These are phyloP conservation scores for Bradypodion ventrale DNA, from an alignment of 2,797 vertebrate genomes.

Conservation along the genomic window DNA sequence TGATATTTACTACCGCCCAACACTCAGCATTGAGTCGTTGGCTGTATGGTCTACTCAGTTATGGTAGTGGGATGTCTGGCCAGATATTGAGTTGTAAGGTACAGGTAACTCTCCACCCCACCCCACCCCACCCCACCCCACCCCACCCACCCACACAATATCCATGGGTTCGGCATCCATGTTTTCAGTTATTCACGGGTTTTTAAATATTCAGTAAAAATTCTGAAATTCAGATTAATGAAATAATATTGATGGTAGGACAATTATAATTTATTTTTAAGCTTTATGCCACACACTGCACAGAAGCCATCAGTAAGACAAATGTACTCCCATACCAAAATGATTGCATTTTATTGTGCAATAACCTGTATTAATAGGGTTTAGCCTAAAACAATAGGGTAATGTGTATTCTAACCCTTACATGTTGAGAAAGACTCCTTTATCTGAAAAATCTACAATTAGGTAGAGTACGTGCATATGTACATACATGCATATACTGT, in stretches of 20 bases:
- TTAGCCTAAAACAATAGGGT: not conserved
- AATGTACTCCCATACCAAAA: not conserved
- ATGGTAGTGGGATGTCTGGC: no score
- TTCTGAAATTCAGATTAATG: not conserved
- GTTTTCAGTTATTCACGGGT: no score
- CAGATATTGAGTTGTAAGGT: no score
- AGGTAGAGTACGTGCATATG: not conserved
- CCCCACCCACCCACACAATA: no score
- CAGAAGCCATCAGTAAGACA: not conserved
- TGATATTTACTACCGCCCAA: no score
- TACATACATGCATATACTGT: not conserved
- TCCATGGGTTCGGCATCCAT: no score
- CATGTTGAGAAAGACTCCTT: not conserved
- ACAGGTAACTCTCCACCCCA: no score
- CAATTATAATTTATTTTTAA: not conserved
- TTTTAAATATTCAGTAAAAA: no score
- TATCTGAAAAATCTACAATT: not conserved
- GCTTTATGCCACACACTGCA: not conserved
- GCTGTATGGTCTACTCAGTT: no score
- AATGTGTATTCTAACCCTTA: not conserved
- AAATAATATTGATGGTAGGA: not conserved
- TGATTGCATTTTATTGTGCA: not conserved
- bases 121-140: no score
- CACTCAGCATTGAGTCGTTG: no score
- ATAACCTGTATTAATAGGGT: not conserved